Evolutionary conservation across 2,797 vertebrate species (phyloP), one percentile per base, ranked within the genome.

Genomic region (Protosalanx chinensis): DNA sequence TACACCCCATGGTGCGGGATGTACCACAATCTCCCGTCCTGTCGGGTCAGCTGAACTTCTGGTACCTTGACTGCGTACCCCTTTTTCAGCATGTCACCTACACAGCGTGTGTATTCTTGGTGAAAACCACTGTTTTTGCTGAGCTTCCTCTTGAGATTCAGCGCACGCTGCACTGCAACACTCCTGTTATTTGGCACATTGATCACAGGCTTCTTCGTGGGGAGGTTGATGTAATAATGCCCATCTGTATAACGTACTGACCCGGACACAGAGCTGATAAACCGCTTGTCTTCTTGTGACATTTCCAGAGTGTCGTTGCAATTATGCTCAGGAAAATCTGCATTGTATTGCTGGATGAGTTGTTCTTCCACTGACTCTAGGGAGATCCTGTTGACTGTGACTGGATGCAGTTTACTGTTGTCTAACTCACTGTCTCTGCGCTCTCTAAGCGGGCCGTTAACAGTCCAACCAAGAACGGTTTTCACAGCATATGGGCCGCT

Each of bases 281-380:
- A 76, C 67, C 0, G 33, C 46, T 23, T 20, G 12, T 72, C 66
- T 12, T 75, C 77, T 1, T 16, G 10, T 10, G 46, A 67, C 73
- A 75, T 73, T 18, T 79, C 72, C 16, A 18, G n/a, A 30, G 29
- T 75, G 51, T 74, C 72, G 0, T 76, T 66, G 67, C 32, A 66
- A 1, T 1, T 27, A 0, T 18, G 64, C 5, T 80, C 79, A 32
- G 72, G 37, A 4, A 77, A 75, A 6, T 77, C 67, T 35, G 61
- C 18, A 5, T 75, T 73, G 12, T 56, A 73, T 10, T 78, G 23
- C 23, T 27, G 23, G 23, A 27, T 27, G 23, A 27, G 23, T 27
- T 27, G 23, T 27, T 27, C 23, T 27, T 27, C 23, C 1, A 27
- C 23, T 27, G 23, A 27, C 23, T 27, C 23, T 27, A 27, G 23